Conservation (phyloP, 1,140 invertebrate species). For the Steinernema khuongi region DNA sequence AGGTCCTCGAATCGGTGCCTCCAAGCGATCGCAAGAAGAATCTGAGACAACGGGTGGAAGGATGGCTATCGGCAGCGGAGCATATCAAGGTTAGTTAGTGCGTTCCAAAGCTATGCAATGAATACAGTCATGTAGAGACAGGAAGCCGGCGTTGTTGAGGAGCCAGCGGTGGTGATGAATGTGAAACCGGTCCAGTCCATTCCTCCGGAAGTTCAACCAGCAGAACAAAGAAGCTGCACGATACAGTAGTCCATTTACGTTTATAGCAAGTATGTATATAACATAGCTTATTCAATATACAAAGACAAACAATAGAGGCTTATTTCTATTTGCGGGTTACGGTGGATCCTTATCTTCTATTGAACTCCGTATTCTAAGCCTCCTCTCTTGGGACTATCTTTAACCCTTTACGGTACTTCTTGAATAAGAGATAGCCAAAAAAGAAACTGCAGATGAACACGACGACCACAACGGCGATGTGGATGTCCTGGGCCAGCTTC, state of each 20-base stretch:
- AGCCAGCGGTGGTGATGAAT: not conserved
- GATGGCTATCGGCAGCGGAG: not conserved
- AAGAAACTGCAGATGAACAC: not conserved
- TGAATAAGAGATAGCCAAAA: not conserved
- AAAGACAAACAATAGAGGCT: not conserved
- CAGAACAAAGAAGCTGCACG: not conserved
- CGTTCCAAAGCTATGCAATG: not conserved
- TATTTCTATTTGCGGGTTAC: not conserved
- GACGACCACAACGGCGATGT: not conserved
- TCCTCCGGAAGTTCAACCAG: not conserved
- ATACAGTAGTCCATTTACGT: not conserved
- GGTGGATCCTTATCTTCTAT: no score
- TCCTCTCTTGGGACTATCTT: not conserved
- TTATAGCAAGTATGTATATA: not conserved
- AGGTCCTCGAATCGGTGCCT: not conserved
- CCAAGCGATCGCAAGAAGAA: not conserved
- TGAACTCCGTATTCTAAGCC: no score
- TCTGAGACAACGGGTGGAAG: not conserved
- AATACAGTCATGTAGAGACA: not conserved
- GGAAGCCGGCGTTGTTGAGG: not conserved
- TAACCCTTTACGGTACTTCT: not conserved
- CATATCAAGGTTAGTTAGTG: not conserved
- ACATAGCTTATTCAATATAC: not conserved
- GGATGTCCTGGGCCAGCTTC: not conserved
- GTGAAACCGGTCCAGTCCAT: not conserved